These are phyloP conservation scores for Epinotia ramella DNA, from an alignment of 2,888 invertebrate species.

Conservation along the genomic window DNA sequence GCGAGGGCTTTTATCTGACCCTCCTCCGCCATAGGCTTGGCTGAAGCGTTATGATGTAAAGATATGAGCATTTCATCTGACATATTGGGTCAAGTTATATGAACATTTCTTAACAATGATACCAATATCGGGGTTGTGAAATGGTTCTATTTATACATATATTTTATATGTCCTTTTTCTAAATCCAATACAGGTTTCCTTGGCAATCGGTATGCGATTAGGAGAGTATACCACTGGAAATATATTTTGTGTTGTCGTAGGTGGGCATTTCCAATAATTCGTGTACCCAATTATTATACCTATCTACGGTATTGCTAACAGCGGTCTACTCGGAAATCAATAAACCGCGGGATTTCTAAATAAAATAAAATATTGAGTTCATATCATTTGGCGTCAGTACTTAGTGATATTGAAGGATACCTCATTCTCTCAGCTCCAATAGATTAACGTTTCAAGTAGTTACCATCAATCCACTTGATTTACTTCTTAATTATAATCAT, in stretches of 20 bases:
- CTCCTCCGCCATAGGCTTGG: slow-evolving; percentile 25
- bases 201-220: background rate
- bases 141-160: background rate
- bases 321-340: slow-evolving; percentile 58
- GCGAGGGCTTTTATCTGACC: slow-evolving; percentile 30
- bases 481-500: too few species aligned
- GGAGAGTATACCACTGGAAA: background rate
- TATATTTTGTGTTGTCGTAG: slow-evolving; percentile 1
- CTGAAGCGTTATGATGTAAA: slow-evolving; percentile 37
- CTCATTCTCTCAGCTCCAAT: background rate
- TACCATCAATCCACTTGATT: background rate
- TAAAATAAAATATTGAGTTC: slow-evolving; percentile 38
- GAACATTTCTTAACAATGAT: slow-evolving; percentile 26
- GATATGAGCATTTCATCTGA: slow-evolving; percentile 43
- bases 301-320: slow-evolving; percentile 10
- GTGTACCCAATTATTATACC: too few species aligned
- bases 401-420: slow-evolving; percentile 7
- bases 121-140: background rate
- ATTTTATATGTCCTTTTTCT: too few species aligned
- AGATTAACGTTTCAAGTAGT: background rate
- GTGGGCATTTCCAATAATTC: background rate
- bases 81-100: slow-evolving; percentile 40
- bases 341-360: slow-evolving; percentile 53
- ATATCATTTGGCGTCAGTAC: background rate
- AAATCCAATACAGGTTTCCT: background rate